Evolutionary conservation across 2,888 invertebrate genomes (phyloP), one percentile per base, ranked within the genome.

Genomic region (Plagodis dolabraria): DNA sequence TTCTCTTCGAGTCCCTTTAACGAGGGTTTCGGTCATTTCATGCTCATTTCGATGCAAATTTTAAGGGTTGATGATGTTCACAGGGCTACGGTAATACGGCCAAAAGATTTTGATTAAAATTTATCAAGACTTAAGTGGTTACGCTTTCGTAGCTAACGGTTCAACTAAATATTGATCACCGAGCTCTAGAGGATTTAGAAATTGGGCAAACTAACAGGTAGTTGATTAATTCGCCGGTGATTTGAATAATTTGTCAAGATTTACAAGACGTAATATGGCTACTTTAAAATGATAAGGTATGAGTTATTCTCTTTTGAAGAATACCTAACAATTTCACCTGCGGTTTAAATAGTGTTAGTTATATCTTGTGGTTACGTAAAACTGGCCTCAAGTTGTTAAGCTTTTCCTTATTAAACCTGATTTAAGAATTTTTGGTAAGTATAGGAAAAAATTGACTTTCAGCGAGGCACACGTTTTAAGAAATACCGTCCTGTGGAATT

Each of bases 21-120:
- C 84, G 87, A 85, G 79, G 85, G 87, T 80, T 75, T 75, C 79
- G 87, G 89, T 86, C 86, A 89, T 89, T 91, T 88, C 80, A 76
- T 81, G 85, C 83, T 87, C 88, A 86, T 90, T 89, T 86, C 87
- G 69, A 90, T 90, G 91, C 85, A 89, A 90, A 91, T 90, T 89
- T 78, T 79, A 87, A 12, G 88, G 87, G 85, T 84, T 80, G 81
- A 79, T 80, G 82, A 85, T 83, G 82, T 87, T 88, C 82, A 81
- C 82, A 83, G 80, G 79, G 77, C 85, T 88, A 86, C 87, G 89
- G 79, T 86, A 89, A 91, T 89, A 81, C 75, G 76, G 74, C 76
- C 80, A 71, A 81, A 86, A 87, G 89, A 85, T 86, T 88, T 87
- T 89, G 87, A 87, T 89, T 88, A 87, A 88, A 87, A 84, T 86